Conservation (phyloP, 2,113 vertebrate species). For the Lophius piscatorius region DNA sequence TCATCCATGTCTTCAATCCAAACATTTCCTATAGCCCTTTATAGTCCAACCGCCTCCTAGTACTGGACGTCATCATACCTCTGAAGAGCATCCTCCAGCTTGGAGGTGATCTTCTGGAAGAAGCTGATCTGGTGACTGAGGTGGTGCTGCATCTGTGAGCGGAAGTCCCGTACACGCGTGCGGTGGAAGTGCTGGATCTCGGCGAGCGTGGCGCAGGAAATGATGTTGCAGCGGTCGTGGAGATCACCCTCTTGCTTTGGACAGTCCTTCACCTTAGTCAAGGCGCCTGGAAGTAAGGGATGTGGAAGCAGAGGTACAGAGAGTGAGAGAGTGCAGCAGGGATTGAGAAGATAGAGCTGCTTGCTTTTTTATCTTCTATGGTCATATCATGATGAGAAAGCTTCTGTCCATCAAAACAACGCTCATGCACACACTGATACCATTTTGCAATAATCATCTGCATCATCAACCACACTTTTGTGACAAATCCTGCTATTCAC, state of each 20-base stretch:
- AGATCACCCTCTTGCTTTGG: constrained; percentile 90
- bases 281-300: constrained; percentile 83
- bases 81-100: constrained; percentile 92
- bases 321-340: neutral
- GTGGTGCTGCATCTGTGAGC: constrained; percentile 96
- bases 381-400: too few species aligned
- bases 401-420: too few species aligned
- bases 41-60: constrained; percentile 5
- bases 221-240: constrained; percentile 95
- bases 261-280: constrained; percentile 97
- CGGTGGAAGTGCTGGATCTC: constrained; percentile 99
- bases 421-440: too few species aligned
- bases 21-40: neutral
- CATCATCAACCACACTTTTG: too few species aligned
- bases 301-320: neutral
- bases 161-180: constrained; percentile 94
- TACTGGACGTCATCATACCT: constrained; percentile 89
- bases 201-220: constrained; percentile 94
- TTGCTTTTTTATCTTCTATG: too few species aligned
- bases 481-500: too few species aligned
- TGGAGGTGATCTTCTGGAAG: constrained; percentile 96
- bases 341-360: too few species aligned
- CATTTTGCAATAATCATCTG: too few species aligned
- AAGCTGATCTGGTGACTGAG: constrained; percentile 94
- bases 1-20: neutral